Evolutionary conservation across 1,140 invertebrate genomes (phyloP).

Genomic region (Planococcus citri): DNA sequence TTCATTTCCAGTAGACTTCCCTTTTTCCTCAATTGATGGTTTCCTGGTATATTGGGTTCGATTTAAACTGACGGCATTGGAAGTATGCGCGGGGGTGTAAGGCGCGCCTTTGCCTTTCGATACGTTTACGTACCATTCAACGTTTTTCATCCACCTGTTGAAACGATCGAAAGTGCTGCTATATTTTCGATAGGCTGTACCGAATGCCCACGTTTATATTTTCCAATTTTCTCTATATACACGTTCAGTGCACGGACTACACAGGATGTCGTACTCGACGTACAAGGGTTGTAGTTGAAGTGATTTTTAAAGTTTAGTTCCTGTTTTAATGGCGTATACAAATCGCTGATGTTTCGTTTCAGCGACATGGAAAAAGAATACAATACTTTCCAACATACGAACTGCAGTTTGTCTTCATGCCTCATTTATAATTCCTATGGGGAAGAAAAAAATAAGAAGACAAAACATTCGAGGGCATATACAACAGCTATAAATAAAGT

Average conservation of each 20-base stretch:
- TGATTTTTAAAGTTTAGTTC: not conserved
- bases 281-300: not conserved
- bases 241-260: not conserved
- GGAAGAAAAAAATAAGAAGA: too few species aligned
- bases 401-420: too few species aligned
- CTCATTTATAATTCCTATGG: too few species aligned
- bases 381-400: too few species aligned
- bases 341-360: too few species aligned
- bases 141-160: constrained; percentile 6
- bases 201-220: not conserved
- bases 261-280: not conserved
- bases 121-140: not conserved
- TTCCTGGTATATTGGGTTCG: constrained; percentile 12
- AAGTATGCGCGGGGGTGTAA: not conserved
- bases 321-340: not conserved
- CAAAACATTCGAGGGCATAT: too few species aligned
- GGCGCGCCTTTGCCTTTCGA: too few species aligned
- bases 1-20: constrained; percentile 12
- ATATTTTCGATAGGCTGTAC: not conserved
- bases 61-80: not conserved
- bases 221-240: not conserved
- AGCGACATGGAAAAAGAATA: too few species aligned
- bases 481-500: too few species aligned
- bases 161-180: not conserved
- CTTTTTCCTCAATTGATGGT: constrained; percentile 14